Percentiles rank a stretch among this genome's conserved stretches.
phyloP scores from a whole-genome alignment of 2,113 vertebrate genomes.

The Spheniscus mendiculus region DNA sequence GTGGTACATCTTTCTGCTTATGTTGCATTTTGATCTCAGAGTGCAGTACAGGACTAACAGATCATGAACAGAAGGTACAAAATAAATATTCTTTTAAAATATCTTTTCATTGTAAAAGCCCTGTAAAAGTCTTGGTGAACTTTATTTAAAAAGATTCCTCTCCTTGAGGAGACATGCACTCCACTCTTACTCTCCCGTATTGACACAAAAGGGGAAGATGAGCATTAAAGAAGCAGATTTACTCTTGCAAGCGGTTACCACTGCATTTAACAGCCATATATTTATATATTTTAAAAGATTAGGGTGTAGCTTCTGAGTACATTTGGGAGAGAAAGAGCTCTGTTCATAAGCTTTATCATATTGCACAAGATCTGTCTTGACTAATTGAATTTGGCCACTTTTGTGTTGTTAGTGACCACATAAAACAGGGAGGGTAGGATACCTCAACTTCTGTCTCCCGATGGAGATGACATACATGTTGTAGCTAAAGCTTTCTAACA shows the following conservation, averaged over 20 bases:
- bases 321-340: background rate
- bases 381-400: background rate
- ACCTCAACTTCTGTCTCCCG: background rate
- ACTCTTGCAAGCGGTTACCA: background rate
- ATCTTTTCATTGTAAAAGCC: background rate
- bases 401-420: background rate
- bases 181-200: background rate
- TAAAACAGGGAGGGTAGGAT: background rate
- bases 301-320: background rate
- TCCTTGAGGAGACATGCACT: background rate
- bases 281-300: background rate
- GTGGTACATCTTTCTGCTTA: background rate
- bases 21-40: background rate
- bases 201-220: background rate
- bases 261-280: background rate
- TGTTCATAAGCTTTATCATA: background rate
- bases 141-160: background rate
- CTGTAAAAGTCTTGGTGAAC: background rate
- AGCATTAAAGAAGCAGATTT: background rate
- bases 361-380: background rate
- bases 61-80: background rate
- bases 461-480: background rate
- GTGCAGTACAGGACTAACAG: background rate
- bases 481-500: background rate
- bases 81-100: background rate